Conservation (phyloP, 1,140 invertebrate species). For the Galleria mellonella region DNA sequence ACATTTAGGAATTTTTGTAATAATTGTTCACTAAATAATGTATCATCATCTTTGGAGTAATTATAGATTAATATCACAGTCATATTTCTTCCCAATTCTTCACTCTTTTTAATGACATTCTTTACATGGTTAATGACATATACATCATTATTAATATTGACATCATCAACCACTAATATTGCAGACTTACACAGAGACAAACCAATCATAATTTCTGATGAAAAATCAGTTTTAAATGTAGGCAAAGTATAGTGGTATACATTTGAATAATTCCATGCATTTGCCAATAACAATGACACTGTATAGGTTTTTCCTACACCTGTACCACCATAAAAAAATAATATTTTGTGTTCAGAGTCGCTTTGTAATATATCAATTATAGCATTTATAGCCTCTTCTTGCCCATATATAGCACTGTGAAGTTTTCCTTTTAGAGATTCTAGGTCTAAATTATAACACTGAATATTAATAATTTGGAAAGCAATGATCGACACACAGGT, state of each 20-base stretch:
- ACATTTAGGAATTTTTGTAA: constrained; percentile 24
- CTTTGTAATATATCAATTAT: constrained; percentile 33
- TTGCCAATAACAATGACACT: constrained; percentile 38
- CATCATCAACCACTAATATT: constrained; percentile 51
- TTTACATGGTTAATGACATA: constrained; percentile 22
- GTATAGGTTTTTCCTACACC: constrained; percentile 62
- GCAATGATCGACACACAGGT: constrained; percentile 23
- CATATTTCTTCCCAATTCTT: constrained; percentile 34
- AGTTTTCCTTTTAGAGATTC: constrained; percentile 25
- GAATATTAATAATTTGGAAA: constrained; percentile 31
- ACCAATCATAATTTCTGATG: constrained; percentile 39
- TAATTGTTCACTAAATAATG: constrained; percentile 30
- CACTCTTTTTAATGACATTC: constrained; percentile 33
- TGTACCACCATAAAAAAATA: constrained; percentile 57
- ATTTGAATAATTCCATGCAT: constrained; percentile 35
- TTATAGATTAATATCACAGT: constrained; percentile 47
- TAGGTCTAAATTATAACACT: constrained; percentile 38
- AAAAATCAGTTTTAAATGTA: constrained; percentile 32
- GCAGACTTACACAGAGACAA: constrained; percentile 39
- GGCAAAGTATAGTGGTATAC: constrained; percentile 57
- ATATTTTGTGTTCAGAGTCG: constrained; percentile 33
- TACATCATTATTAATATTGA: constrained; percentile 30
- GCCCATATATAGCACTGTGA: constrained; percentile 45
- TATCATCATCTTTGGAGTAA: constrained; percentile 22
- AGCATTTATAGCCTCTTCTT: constrained; percentile 29